Percentiles rank a stretch among this genome's conserved stretches.
phyloP scores from a whole-genome alignment of 2,888 invertebrate species.

The Eilema depressum region DNA sequence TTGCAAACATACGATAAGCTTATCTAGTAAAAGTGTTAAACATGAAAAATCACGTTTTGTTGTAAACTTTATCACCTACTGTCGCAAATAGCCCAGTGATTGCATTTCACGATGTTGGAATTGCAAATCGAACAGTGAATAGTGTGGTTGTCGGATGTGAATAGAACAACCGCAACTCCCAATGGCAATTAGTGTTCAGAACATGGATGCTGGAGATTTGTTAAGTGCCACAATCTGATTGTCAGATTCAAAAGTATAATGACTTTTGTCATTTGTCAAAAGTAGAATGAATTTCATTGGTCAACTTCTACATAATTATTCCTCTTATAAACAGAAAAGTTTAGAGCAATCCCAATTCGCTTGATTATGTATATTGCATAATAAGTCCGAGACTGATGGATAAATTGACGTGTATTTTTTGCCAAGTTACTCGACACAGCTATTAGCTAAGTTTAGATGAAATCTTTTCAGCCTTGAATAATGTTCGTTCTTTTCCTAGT shows the following conservation, averaged over 20 bases:
- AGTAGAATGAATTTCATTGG: conserved; percentile 1
- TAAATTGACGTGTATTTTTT: background rate
- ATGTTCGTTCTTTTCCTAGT: no score
- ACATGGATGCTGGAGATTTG: background rate
- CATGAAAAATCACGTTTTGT: conserved; percentile 23
- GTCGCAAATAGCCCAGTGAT: conserved; percentile 3
- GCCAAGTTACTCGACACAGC: background rate
- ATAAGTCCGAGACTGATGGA: background rate
- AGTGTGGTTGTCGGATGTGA: conserved; percentile 16
- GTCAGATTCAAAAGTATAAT: no score
- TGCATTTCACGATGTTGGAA: conserved; percentile 10
- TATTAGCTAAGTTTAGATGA: background rate
- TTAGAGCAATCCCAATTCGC: background rate
- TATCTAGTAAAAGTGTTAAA: conserved; percentile 27
- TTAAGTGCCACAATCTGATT: background rate
- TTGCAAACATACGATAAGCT: conserved; percentile 30
- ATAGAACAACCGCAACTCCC: conserved; percentile 14
- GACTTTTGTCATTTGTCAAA: no score
- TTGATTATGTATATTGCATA: background rate
- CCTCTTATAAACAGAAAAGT: background rate
- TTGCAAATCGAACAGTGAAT: conserved; percentile 7
- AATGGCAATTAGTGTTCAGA: conserved; percentile 10
- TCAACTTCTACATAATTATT: background rate
- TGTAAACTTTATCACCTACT: conserved; percentile 11
- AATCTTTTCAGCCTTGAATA: no score